phyloP scores from a whole-genome alignment of 2,113 vertebrate species.

The Trogon melanurus region DNA sequence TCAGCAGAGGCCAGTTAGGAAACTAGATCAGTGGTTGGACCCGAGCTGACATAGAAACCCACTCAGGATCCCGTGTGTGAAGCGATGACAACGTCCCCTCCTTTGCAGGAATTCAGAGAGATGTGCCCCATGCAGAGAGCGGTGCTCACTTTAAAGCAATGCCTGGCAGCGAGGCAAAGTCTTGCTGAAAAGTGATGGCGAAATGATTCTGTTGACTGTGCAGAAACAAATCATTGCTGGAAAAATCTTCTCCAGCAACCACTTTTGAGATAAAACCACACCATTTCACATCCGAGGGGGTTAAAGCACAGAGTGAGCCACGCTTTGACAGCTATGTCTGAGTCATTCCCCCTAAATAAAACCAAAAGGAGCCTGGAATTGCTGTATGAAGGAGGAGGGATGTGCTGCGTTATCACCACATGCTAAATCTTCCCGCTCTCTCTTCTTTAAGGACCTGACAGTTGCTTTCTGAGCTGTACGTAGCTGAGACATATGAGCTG shows the following conservation, averaged over 20 bases:
- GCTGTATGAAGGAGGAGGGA: neutral
- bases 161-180: accelerated
- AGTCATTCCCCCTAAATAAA: neutral
- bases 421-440: neutral
- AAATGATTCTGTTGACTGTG: neutral
- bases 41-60: neutral
- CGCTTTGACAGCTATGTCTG: neutral
- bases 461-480: neutral
- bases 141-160: neutral
- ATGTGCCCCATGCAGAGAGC: accelerated
- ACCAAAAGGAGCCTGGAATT: neutral
- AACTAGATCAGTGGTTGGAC: neutral
- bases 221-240: neutral
- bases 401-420: neutral
- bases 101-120: neutral
- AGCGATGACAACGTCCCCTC: accelerated
- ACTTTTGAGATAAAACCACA: neutral
- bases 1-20: neutral
- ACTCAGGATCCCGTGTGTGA: neutral
- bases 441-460: neutral
- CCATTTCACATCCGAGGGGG: neutral
- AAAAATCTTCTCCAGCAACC: neutral
- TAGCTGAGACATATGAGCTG: neutral
- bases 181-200: accelerated
- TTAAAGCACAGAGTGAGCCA: neutral